Conservation (phyloP, 2,888 invertebrate species). For the Eupithecia centaureata region DNA sequence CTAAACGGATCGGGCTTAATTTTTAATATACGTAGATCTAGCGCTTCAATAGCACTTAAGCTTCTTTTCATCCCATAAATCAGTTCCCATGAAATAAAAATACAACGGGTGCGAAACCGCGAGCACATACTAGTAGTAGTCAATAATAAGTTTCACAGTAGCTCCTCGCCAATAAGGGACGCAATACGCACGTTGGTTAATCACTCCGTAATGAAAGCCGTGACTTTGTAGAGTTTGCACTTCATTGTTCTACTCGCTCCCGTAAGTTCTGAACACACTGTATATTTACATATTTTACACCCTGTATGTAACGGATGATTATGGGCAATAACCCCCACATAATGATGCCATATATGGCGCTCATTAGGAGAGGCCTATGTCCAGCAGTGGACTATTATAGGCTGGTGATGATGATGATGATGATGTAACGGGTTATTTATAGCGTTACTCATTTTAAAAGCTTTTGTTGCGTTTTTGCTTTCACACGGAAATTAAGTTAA, state of each 20-base stretch:
- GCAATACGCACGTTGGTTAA: constrained; percentile 35
- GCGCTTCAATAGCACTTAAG: too few relatives aligned
- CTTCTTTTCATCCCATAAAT: too few relatives aligned
- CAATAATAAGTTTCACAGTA: constrained; percentile 22
- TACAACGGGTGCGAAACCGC: too few relatives aligned
- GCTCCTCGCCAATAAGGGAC: constrained; percentile 21
- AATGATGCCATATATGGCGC: too few relatives aligned
- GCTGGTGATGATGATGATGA: too few relatives aligned
- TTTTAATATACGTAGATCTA: too few relatives aligned
- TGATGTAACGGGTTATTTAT: constrained; percentile 18
- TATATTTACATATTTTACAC: constrained; percentile 19
- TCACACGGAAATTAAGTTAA: constrained; percentile 24
- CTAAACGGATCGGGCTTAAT: too few relatives aligned
- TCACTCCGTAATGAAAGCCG: constrained; percentile 36
- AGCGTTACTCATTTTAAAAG: constrained; percentile 26
- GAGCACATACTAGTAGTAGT: background rate
- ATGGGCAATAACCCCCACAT: too few relatives aligned
- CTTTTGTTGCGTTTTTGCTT: constrained; percentile 20
- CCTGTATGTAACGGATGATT: constrained; percentile 20
- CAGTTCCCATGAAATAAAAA: too few relatives aligned
- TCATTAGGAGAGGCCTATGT: too few relatives aligned
- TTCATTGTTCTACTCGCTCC: constrained; percentile 31
- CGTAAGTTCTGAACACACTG: constrained; percentile 20
- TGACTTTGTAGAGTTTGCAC: constrained; percentile 32
- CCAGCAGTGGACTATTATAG: too few relatives aligned